Evolutionary conservation across 2,888 invertebrate species (phyloP).

Genomic region (Argyresthia goedartella): DNA sequence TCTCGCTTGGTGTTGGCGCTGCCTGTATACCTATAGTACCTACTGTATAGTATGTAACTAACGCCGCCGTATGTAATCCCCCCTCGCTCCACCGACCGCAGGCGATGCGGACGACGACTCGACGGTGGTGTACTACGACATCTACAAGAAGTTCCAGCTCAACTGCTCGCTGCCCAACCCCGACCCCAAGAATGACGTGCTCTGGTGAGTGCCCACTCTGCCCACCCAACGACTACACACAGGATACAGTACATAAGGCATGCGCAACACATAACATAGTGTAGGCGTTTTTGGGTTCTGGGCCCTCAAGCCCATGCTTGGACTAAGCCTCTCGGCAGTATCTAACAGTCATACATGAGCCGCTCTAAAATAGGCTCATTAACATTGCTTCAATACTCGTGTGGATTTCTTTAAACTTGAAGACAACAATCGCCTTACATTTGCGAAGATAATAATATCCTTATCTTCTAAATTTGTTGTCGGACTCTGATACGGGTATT

Average conservation of each 20-base stretch:
- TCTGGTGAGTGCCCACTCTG: slow-evolving; percentile 31
- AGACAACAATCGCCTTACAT: too few species aligned
- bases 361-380: neutral
- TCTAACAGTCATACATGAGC: neutral
- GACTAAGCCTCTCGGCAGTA: neutral
- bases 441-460: too few species aligned
- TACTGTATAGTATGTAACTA: neutral
- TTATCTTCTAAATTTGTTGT: too few species aligned
- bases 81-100: neutral
- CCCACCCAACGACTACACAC: neutral
- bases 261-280: neutral
- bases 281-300: neutral
- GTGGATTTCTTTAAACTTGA: too few species aligned
- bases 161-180: slow-evolving; percentile 27
- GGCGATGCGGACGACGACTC: slow-evolving; percentile 7
- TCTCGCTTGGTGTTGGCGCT: neutral
- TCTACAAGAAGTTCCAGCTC: slow-evolving; percentile 29
- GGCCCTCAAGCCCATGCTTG: neutral
- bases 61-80: neutral
- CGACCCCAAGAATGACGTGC: slow-evolving; percentile 16
- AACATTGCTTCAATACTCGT: neutral
- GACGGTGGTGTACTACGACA: slow-evolving; percentile 20
- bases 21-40: neutral
- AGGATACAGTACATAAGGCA: neutral
- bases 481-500: too few species aligned